A percentile compares a stretch with the other conserved stretches of the same genome.
phyloP scores from a whole-genome alignment of 2,113 vertebrate species.

The Merops nubicus region DNA sequence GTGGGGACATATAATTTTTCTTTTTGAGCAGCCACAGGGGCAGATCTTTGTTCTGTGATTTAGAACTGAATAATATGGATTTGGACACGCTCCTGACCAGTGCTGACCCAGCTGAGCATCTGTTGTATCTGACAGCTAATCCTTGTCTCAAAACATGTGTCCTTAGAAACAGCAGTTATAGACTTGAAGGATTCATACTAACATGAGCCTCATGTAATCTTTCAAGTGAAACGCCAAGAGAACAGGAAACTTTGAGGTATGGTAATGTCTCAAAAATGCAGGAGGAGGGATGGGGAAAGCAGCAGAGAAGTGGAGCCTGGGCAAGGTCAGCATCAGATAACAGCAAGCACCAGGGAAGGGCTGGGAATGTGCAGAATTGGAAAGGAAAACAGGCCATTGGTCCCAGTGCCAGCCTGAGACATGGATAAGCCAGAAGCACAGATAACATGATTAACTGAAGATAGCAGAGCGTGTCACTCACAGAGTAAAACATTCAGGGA shows the following conservation, averaged over 20 bases:
- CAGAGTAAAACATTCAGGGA: background rate
- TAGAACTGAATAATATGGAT: background rate
- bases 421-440: background rate
- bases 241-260: background rate
- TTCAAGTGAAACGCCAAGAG: background rate
- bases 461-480: background rate
- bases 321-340: background rate
- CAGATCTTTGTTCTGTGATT: background rate
- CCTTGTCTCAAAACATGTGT: background rate
- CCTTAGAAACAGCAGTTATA: background rate
- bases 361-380: background rate
- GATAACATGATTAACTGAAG: background rate
- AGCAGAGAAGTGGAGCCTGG: background rate
- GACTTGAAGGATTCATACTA: background rate
- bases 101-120: background rate
- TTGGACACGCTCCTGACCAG: background rate
- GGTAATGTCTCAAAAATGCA: background rate
- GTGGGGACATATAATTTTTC: background rate
- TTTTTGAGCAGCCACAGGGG: background rate
- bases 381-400: background rate
- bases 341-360: background rate
- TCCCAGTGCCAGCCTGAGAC: background rate
- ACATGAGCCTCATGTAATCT: background rate
- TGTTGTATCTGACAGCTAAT: background rate
- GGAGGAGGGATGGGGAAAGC: background rate